phyloP scores from a whole-genome alignment of 2,797 vertebrate species.

The Sebastes kiyomatsui region DNA sequence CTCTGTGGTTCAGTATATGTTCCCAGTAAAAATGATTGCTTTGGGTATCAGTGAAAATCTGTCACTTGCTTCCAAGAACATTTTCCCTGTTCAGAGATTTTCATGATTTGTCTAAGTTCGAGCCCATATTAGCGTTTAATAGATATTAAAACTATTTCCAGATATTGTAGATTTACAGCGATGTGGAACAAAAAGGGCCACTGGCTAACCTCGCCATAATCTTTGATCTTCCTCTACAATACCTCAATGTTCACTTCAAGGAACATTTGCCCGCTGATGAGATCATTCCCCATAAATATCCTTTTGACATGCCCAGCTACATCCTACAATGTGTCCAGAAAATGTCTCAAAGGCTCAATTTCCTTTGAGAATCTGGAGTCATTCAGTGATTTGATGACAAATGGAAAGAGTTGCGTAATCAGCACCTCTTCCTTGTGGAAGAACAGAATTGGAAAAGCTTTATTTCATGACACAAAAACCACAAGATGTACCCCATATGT shows the following conservation, averaged over 20 bases:
- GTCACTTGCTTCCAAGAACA: conserved; percentile 22
- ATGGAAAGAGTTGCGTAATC: conserved; percentile 66
- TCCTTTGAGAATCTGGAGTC: conserved; percentile 32
- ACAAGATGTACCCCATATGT: conserved; percentile 33
- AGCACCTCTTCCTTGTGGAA: conserved; percentile 46
- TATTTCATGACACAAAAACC: conserved; percentile 52
- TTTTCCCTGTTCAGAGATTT: conserved; percentile 20
- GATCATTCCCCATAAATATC: conserved; percentile 48
- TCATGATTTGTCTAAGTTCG: conserved; percentile 7
- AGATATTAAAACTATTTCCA: conserved; percentile 27
- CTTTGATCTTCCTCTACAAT: conserved; percentile 36
- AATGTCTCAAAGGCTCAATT: conserved; percentile 32
- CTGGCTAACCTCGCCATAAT: conserved; percentile 24
- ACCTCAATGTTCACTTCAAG: conserved; percentile 30
- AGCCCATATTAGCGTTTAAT: conserved; percentile 33
- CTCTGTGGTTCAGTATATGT: conserved; percentile 6
- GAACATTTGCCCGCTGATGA: conserved; percentile 33
- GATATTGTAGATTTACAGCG: conserved; percentile 34
- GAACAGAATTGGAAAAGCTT: conserved; percentile 42
- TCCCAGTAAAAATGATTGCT: conserved; percentile 9
- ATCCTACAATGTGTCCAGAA: conserved; percentile 30
- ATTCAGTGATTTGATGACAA: conserved; percentile 39
- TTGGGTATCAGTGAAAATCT: neutral
- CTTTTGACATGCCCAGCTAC: conserved; percentile 21
- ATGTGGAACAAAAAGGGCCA: conserved; percentile 36